Base-by-base conservation (phyloP, 2,888 invertebrate species). In the Stictocephala bisonia region DNA sequence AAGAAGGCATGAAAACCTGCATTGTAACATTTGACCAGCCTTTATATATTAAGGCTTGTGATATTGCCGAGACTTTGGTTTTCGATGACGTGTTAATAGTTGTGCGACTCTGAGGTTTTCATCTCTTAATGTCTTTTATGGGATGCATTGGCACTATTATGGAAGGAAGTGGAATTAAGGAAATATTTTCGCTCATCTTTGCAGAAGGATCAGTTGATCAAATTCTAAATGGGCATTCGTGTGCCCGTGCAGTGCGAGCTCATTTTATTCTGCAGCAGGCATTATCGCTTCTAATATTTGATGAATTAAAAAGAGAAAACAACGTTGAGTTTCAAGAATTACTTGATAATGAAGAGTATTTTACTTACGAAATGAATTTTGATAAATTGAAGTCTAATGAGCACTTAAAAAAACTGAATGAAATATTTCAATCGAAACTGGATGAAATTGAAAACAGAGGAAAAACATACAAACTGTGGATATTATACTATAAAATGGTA, bases 381-480 rank as follows among this genome's bases (percentile, higher is more conserved):
- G n/a, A n/a, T n/a, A n/a, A n/a, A n/a, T n/a, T n/a, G 3, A 11
- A 44, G 11, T 44, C 44, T 6, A 44, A 44, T 44, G 44, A 44
- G 11, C 3, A 44, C 11, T 44, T 44, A 3, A 11, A 44, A 44
- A 44, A 11, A 44, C 11, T 44, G 18, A 6, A 11, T 44, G 18
- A 44, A 44, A 44, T 44, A 6, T 44, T 44, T 44, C 15, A 44
- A 11, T 44, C 44, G 11, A 44, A 44, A 44, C 44, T 44, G n/a
- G n/a, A n/a, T 44, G 44, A 44, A 44, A 44, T 44, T 44, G 44
- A 44, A 44, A 11, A 44, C 3, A 44, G 44, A 44, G 44, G 44
- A 44, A 44, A 44, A 44, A 44, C n/a, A 9, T 44, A 3, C 44
- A 44, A 3, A 11, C 3, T 44, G 11, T 44, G 44, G 44, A 44